Percentiles rank a stretch among this genome's conserved stretches.
These are phyloP conservation scores for Mionectes olivaceus DNA, from an alignment of 2,797 vertebrate genomes.

Conservation along the genomic window DNA sequence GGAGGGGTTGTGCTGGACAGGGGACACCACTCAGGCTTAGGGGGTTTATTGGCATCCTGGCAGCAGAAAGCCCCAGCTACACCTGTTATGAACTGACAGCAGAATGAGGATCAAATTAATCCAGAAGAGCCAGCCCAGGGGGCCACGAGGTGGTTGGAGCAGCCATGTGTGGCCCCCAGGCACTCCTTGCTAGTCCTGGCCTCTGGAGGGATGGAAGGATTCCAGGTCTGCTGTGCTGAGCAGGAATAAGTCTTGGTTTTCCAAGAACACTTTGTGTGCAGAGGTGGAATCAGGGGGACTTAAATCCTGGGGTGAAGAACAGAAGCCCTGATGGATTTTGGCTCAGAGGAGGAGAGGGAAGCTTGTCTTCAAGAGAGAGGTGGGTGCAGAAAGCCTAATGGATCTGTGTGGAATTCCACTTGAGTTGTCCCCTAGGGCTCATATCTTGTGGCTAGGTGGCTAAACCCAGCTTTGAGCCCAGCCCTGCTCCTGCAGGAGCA, in stretches of 20 bases:
- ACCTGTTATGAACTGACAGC: background rate
- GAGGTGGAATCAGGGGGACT: background rate
- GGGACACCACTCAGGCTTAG: no score
- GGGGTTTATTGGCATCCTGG: background rate
- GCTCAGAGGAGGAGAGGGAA: background rate
- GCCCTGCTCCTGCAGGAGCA: background rate
- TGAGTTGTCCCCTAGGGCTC: background rate
- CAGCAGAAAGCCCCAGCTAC: background rate
- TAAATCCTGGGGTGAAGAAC: background rate
- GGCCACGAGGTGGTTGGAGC: background rate
- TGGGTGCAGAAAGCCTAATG: background rate
- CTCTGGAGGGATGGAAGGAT: background rate
- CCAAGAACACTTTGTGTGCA: background rate
- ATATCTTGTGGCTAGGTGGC: background rate
- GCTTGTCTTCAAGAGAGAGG: background rate
- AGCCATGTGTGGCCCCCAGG: fast-evolving
- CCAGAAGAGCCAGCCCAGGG: background rate
- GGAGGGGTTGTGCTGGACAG: background rate
- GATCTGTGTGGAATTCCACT: background rate
- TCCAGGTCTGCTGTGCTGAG: background rate
- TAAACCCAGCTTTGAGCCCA: background rate
- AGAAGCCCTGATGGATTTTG: background rate
- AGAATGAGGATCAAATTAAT: background rate
- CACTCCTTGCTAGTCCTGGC: background rate
- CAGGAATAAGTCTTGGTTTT: background rate